Evolutionary conservation across 2,797 vertebrate species (phyloP).

Genomic region (Pachyuromys duprasi): DNA sequence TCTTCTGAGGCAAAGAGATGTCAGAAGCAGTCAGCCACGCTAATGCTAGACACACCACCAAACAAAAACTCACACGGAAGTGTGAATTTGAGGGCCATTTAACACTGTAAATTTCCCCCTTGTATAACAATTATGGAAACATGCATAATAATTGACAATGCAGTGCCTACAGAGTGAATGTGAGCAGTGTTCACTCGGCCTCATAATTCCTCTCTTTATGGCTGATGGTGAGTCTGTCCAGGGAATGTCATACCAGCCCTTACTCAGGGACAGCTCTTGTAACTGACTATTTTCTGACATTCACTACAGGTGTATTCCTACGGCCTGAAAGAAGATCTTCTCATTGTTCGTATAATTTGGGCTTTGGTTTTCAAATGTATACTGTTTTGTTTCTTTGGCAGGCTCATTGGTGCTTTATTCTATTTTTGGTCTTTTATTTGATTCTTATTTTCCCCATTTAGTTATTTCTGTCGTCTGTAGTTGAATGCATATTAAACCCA

Average conservation of each 20-base stretch:
- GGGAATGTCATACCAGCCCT: neutral
- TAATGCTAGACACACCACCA: conserved; percentile 75
- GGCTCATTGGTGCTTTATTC: neutral
- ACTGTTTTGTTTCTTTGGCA: neutral
- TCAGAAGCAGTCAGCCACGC: conserved; percentile 62
- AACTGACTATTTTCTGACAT: neutral
- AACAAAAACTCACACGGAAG: conserved; percentile 80
- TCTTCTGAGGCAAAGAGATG: conserved; percentile 62
- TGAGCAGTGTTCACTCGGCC: conserved; percentile 75
- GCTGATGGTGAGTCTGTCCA: conserved; percentile 46
- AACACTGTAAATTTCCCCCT: conserved; percentile 82
- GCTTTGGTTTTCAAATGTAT: neutral
- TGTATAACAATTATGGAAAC: conserved; percentile 84
- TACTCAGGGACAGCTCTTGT: neutral
- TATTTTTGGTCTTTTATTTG: neutral
- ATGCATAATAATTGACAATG: conserved; percentile 76
- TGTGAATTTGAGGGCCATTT: conserved; percentile 81
- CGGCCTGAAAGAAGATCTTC: neutral
- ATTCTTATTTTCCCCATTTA: conserved; percentile 5
- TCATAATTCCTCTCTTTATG: conserved; percentile 81
- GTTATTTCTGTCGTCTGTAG: neutral
- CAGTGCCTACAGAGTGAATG: conserved; percentile 29
- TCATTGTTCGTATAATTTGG: neutral
- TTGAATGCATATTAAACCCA: neutral
- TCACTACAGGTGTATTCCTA: neutral